Conservation (phyloP, 2,113 vertebrate genomes). For the Oncorhynchus nerka region DNA sequence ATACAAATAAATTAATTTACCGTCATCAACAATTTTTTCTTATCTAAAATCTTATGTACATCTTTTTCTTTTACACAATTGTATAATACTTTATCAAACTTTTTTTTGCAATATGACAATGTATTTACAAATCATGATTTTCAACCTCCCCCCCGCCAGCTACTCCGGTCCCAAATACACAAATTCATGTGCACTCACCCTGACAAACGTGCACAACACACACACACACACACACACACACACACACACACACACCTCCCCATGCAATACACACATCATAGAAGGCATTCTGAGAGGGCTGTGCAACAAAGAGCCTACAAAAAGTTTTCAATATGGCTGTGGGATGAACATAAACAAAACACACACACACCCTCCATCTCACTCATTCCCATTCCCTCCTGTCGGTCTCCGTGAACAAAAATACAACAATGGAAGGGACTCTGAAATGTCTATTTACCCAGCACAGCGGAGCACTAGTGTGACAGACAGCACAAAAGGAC, state of each 20-base stretch:
- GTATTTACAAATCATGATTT: conserved; percentile 75
- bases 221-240: no score
- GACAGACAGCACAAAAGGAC: no score
- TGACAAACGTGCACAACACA: neutral
- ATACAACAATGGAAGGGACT: no score
- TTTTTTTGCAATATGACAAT: conserved; percentile 68
- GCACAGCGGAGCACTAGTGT: no score
- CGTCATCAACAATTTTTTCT: conserved; percentile 54
- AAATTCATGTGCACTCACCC: conserved; percentile 34
- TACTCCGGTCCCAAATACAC: conserved; percentile 28
- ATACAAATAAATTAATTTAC: conserved; percentile 74
- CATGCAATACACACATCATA: conserved; percentile 55
- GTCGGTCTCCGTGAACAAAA: no score
- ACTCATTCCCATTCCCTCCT: neutral
- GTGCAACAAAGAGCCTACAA: conserved; percentile 73
- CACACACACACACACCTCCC: conserved; percentile 2
- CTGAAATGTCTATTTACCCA: no score
- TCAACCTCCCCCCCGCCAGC: conserved; percentile 38
- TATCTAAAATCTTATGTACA: conserved; percentile 82
- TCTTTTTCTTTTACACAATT: conserved; percentile 67
- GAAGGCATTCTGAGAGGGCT: conserved; percentile 73
- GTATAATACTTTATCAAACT: conserved; percentile 78
- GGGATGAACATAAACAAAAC: conserved; percentile 46
- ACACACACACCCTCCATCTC: neutral
- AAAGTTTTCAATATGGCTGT: conserved; percentile 69